These are phyloP conservation scores for Bugulina stolonifera DNA, from an alignment of 2,888 invertebrate species.

Conservation along the genomic window DNA sequence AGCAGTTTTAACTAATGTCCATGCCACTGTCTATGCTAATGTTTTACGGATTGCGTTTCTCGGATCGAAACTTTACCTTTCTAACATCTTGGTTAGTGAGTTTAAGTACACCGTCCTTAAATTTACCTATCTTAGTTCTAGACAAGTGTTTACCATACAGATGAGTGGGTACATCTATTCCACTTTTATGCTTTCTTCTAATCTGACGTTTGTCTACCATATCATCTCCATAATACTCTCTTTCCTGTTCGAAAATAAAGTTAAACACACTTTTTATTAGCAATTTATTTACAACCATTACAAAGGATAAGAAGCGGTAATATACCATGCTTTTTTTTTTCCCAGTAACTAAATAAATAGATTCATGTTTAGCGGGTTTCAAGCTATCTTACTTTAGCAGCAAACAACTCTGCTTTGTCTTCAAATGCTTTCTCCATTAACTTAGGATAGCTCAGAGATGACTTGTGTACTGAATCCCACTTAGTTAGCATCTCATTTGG, in stretches of 20 bases:
- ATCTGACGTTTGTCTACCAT: not conserved
- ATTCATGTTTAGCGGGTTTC: too few relatives aligned
- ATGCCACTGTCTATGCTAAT: too few relatives aligned
- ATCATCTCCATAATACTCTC: conserved; percentile 16
- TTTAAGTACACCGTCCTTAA: conserved; percentile 17
- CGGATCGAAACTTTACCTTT: conserved; percentile 13
- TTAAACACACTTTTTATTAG: not conserved
- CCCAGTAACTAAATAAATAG: too few relatives aligned
- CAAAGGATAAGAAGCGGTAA: too few relatives aligned
- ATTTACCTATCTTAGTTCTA: conserved; percentile 11
- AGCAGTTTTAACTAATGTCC: too few relatives aligned
- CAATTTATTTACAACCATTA: too few relatives aligned
- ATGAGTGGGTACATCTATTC: conserved; percentile 22
- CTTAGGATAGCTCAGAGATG: not conserved
- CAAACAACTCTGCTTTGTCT: conserved; percentile 17
- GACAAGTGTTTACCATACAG: conserved; percentile 21
- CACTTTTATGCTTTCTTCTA: conserved; percentile 19
- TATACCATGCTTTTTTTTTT: too few relatives aligned
- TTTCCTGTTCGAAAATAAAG: not conserved
- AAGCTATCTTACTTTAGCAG: conserved; percentile 17
- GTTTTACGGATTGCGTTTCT: not conserved
- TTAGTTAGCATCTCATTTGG: conserved; percentile 14
- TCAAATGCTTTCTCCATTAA: conserved; percentile 23
- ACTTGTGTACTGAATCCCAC: conserved; percentile 2
- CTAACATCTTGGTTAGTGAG: conserved; percentile 19